Conservation (phyloP, 2,888 invertebrate genomes). For the Coelogynopora nodosa region DNA sequence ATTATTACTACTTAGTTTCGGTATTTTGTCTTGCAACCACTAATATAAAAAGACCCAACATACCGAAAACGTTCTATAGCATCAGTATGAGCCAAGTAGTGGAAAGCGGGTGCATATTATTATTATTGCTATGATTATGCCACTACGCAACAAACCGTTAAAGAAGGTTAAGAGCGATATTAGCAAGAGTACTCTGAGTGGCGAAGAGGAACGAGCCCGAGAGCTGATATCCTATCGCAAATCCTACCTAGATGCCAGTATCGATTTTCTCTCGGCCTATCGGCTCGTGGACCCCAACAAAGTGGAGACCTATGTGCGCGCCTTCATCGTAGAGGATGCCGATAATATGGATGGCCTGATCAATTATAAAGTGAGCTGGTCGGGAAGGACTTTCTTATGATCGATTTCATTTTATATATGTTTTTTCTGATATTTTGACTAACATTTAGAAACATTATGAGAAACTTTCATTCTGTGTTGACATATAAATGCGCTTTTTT, state of each 20-base stretch:
- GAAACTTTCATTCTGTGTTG: no score
- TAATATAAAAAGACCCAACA: no score
- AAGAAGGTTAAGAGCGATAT: not conserved
- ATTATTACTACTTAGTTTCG: no score
- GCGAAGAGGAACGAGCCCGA: not conserved
- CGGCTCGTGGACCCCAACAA: slow-evolving; percentile 56
- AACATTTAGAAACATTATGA: no score
- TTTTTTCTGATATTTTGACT: no score
- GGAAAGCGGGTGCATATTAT: no score
- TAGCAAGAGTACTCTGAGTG: not conserved
- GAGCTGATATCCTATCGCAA: not conserved
- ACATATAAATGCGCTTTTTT: no score
- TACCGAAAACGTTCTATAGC: no score
- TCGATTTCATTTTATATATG: not conserved
- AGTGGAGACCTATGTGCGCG: slow-evolving; percentile 57
- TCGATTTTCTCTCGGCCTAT: slow-evolving; percentile 59
- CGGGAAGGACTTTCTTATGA: not conserved
- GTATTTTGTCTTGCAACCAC: no score
- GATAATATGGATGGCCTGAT: slow-evolving; percentile 57
- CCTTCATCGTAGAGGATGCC: slow-evolving; percentile 58
- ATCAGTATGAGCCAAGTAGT: no score
- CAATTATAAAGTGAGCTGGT: slow-evolving; percentile 51
- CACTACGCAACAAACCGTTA: no score
- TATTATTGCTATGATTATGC: no score
- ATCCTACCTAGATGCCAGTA: slow-evolving; percentile 52